A percentile compares a stretch with the other conserved stretches of the same genome.
Conservation (phyloP, 2,888 invertebrate genomes). For the Lithophane leautieri region DNA sequence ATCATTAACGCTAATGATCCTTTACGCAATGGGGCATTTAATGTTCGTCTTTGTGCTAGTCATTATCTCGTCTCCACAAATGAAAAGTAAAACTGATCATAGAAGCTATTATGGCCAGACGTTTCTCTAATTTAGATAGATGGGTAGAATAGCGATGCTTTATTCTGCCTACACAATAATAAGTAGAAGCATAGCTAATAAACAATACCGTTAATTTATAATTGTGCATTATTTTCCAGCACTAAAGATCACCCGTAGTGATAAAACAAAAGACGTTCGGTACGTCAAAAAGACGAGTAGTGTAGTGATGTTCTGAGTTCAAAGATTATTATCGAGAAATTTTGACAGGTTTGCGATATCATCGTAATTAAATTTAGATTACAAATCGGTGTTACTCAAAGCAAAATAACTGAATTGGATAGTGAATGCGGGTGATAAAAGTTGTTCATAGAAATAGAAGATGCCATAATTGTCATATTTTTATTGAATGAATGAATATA, state of each 20-base stretch:
- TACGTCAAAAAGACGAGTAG: background rate
- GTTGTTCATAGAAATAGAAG: background rate
- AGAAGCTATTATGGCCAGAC: background rate
- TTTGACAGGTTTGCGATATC: conserved; percentile 40
- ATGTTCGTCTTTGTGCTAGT: no score
- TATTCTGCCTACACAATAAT: background rate
- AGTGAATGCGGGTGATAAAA: conserved; percentile 5
- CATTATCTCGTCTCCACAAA: background rate
- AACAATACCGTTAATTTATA: background rate
- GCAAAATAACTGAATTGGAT: conserved; percentile 2
- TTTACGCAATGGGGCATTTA: no score
- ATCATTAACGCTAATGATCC: no score
- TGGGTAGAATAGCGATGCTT: background rate
- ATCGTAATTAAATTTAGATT: conserved; percentile 41
- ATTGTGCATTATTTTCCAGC: background rate
- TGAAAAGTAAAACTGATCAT: background rate
- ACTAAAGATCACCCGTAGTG: background rate
- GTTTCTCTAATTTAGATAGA: background rate
- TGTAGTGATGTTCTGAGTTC: conserved; percentile 31
- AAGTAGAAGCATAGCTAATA: background rate
- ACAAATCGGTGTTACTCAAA: conserved; percentile 13
- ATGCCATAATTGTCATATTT: background rate
- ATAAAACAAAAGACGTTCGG: conserved; percentile 11
- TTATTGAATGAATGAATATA: background rate
- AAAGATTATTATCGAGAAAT: conserved; percentile 40